phyloP scores from a whole-genome alignment of 2,113 vertebrate genomes.

The Charina bottae region DNA sequence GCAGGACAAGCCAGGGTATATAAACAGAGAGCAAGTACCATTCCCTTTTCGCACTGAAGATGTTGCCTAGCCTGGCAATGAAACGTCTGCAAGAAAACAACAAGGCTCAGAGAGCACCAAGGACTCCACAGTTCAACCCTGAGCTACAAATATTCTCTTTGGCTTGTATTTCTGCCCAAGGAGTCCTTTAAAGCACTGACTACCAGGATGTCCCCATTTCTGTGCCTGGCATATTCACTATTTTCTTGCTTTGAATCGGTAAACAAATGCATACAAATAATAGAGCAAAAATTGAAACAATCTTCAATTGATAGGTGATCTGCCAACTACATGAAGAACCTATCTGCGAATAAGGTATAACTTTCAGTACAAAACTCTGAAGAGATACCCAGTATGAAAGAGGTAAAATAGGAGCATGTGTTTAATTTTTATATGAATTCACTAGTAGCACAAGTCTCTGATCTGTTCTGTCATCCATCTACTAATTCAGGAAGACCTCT shows the following conservation, averaged over 20 bases:
- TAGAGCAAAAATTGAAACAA: neutral
- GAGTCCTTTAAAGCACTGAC: neutral
- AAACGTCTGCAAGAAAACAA: too few species aligned
- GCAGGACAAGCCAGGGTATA: too few species aligned
- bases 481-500: neutral
- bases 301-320: neutral
- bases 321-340: neutral
- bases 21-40: too few species aligned
- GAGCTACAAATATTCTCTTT: too few species aligned
- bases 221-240: neutral
- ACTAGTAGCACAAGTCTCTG: conserved; percentile 19
- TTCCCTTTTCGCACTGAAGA: too few species aligned
- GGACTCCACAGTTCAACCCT: too few species aligned
- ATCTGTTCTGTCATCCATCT: neutral
- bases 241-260: neutral
- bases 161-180: neutral
- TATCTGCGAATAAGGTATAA: neutral
- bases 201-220: neutral
- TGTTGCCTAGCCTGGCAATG: too few species aligned
- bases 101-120: too few species aligned
- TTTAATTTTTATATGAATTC: neutral
- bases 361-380: neutral
- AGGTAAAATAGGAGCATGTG: neutral
- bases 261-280: neutral
- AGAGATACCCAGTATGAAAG: neutral